phyloP scores from a whole-genome alignment of 2,113 vertebrate species.

The Peucedramus taeniatus region DNA sequence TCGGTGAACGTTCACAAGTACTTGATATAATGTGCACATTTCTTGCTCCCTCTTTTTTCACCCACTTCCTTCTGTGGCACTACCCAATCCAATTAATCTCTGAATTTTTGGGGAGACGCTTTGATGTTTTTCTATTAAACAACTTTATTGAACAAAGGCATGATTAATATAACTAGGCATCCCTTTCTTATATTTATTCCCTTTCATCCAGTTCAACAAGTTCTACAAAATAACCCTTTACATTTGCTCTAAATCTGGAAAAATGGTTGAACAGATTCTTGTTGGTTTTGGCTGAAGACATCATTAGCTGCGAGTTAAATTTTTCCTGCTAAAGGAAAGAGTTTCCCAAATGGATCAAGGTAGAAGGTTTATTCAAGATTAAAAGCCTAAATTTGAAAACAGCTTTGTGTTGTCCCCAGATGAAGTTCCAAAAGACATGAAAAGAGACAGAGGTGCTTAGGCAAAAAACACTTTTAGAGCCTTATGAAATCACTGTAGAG shows the following conservation, averaged over 20 bases:
- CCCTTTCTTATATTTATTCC: not conserved
- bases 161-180: not conserved
- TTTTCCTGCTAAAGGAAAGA: constrained; percentile 70
- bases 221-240: constrained; percentile 8
- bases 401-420: not conserved
- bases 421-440: not conserved
- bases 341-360: constrained; percentile 64
- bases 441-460: not conserved
- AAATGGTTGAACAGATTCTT: constrained; percentile 15
- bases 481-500: constrained; percentile 51
- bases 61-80: not conserved
- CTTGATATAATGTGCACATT: not conserved
- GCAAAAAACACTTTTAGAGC: not conserved
- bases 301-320: constrained; percentile 42
- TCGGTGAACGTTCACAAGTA: not conserved
- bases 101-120: not conserved
- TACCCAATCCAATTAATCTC: not conserved
- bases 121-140: not conserved
- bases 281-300: constrained; percentile 52
- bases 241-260: constrained; percentile 22
- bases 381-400: constrained; percentile 38
- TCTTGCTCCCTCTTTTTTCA: not conserved
- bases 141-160: not conserved
- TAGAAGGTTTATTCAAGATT: constrained; percentile 62
- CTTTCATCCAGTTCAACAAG: not conserved